Evolutionary conservation across 2,113 vertebrate species (phyloP), one percentile per base, ranked within the genome.

Genomic region (Apodemus speciosus): DNA sequence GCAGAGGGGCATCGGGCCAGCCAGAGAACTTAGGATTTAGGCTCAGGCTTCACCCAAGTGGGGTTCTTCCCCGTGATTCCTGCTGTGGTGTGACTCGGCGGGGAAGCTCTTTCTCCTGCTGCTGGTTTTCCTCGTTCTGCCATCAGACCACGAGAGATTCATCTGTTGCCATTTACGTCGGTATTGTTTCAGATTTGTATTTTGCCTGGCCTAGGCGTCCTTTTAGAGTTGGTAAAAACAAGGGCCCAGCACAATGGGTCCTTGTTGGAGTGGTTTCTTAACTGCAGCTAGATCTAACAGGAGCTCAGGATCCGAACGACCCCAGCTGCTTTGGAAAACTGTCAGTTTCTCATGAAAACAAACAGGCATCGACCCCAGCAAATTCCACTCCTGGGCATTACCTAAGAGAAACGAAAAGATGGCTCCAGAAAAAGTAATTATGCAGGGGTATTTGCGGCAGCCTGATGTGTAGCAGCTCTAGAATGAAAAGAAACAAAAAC

Each of bases 11-110:
- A 94, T 85, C 60, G 58, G 79, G 75, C 71, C 84, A 90, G 75
- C 75, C 94, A 95, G 91, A 0, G 90, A 97, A 96, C 89, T 49
- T 95, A 85, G 95, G 96, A 95, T 94, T 95, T 92, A 92, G 90
- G 32, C 38, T 91, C 90, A 91, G 77, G 92, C 60, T 80, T 96
- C 27, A 49, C 60, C 84, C 21, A 84, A 43, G 32, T 15, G 4
- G 11, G 68, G 9, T 13, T 85, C 62, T 94, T 89, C 76, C 92
- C 97, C 97, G 93, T 96, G 85, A 88, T 95, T 92, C 25, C 27
- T 92, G 95, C 97, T 94, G 62, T 56, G 94, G 51, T 94, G 92
- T 95, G 92, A 96, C 81, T 91, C 92, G 86, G 83, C 94, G 93
- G 79, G 72, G 32, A 93, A 85, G 58, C n/a, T 46, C 43, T 86